These are phyloP conservation scores for Anolis carolinensis DNA, from an alignment of 2,113 vertebrate species.

Conservation along the genomic window DNA sequence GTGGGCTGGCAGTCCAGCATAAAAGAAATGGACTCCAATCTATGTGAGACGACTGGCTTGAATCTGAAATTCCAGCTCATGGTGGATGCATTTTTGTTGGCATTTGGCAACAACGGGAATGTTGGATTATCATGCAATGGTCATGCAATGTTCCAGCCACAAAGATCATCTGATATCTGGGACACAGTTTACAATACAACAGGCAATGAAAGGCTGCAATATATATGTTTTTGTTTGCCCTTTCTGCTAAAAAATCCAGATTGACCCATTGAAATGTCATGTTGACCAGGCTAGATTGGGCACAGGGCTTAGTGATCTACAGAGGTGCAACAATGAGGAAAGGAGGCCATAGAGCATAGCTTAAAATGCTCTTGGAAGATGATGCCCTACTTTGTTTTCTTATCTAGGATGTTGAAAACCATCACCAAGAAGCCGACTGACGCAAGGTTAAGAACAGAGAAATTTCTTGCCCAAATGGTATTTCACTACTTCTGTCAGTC, in stretches of 20 bases:
- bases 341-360: background rate
- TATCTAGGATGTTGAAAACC: constrained; percentile 37
- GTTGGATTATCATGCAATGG: background rate
- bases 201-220: background rate
- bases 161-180: background rate
- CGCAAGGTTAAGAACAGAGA: constrained; percentile 29
- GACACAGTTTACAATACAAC: background rate
- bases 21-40: background rate
- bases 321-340: background rate
- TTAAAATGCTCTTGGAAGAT: background rate
- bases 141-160: background rate
- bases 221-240: too few species aligned
- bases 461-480: constrained; percentile 44
- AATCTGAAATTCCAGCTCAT: background rate
- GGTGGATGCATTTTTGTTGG: background rate
- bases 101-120: background rate
- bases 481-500: background rate
- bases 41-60: background rate
- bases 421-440: constrained; percentile 47
- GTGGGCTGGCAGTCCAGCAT: background rate
- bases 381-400: constrained; percentile 23
- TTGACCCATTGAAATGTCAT: background rate
- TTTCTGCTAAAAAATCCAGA: background rate
- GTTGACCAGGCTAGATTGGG: background rate
- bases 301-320: background rate